Base-by-base conservation (phyloP, 1,140 invertebrate species). In the Lasioglossum albipes region DNA sequence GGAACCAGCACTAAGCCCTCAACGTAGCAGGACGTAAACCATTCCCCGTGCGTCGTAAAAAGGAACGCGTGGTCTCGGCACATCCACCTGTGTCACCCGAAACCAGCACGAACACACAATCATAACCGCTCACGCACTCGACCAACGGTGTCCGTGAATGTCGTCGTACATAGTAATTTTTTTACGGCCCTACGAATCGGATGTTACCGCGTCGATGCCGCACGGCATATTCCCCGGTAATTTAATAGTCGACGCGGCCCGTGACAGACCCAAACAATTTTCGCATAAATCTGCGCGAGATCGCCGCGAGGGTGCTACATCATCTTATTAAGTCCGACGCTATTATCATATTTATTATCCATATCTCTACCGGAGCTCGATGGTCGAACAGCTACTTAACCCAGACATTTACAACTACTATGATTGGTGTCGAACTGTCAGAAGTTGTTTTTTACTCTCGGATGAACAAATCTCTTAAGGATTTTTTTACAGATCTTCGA, bases 151-250 rank as follows among this genome's bases (percentile, higher is more conserved):
- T 62, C 59, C 9, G 22, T n/a, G 59, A 45, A 49, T 7, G 22
- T 2, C 64, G 72, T 74, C 72, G 20, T 45, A 61, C 22, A 41
- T 49, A 68, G 59, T 67, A 66, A 66, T 71, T 73, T 57, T 52
- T 73, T 79, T 73, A 41, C 52, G 59, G 42, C n/a, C 22, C 61
- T 31, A 20, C 36, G 45, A 73, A 70, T 70, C 41, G 41, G 6
- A 70, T 10, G 41, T 31, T 42, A 18, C 49, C 45, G 31, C 31
- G 49, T 20, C 54, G n/a, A 45, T 66, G 22, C 20, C 20, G 13
- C 20, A 2, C 9, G 13, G 20, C 7, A n/a, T n/a, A 13, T 41
- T 64, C 71, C 22, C 18, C 20, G 16, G 75, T 75, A 52, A 81
- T 70, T 76, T 68, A 66, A 80, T 71, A 49, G 64, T 13, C 45